These are phyloP conservation scores for Colius striatus DNA, from an alignment of 2,113 vertebrate genomes.

Conservation along the genomic window DNA sequence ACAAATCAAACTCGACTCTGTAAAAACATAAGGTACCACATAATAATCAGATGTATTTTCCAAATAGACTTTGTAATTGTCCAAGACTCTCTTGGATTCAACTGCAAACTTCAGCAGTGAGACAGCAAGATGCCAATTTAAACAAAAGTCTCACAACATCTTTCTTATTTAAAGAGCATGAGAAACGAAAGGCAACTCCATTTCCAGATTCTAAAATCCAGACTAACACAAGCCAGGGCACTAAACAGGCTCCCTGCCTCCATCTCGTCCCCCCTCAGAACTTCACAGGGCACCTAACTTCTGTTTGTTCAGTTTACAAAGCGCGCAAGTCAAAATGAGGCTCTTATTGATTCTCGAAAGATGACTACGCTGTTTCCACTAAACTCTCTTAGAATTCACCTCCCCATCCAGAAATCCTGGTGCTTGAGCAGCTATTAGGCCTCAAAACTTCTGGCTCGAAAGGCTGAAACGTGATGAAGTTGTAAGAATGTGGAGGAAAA, in stretches of 20 bases:
- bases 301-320: not conserved
- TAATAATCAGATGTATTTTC: not conserved
- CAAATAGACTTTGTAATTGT: not conserved
- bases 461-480: conserved; percentile 15
- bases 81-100: not conserved
- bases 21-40: not conserved
- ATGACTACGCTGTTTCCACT: not conserved
- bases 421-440: fast-evolving
- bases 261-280: not conserved
- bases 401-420: not conserved
- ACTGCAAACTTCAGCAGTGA: not conserved
- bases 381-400: not conserved
- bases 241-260: not conserved
- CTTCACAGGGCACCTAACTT: not conserved
- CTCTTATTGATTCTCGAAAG: not conserved
- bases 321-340: not conserved
- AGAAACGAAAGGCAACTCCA: not conserved
- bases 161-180: not conserved
- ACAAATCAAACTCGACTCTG: not conserved
- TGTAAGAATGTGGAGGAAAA: conserved; percentile 1
- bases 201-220: not conserved
- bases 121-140: not conserved
- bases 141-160: not conserved
- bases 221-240: not conserved
- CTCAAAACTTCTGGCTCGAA: conserved; percentile 20